Percentiles rank a stretch among this genome's conserved stretches.
phyloP scores from a whole-genome alignment of 2,888 invertebrate species.

The Brenthis hecate region DNA sequence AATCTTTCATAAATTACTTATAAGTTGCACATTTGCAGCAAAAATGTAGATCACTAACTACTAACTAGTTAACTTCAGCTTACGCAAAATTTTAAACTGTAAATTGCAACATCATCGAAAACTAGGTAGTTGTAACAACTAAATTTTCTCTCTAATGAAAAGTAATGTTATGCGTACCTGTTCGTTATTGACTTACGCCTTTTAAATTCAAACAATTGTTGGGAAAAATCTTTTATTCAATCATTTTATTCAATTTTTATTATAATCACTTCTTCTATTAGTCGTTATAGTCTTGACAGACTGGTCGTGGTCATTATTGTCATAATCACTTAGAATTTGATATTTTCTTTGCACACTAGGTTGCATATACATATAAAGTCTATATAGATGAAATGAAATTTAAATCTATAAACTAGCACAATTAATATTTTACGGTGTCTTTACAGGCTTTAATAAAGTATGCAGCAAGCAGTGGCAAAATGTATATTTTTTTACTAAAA shows the following conservation, averaged over 20 bases:
- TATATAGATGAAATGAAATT: too few relatives aligned
- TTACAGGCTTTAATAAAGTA: not conserved
- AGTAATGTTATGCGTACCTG: not conserved
- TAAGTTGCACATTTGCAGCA: not conserved
- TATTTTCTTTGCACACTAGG: too few relatives aligned
- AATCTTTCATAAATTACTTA: not conserved
- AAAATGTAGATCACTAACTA: slow-evolving; percentile 6
- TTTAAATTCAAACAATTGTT: not conserved
- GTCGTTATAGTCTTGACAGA: too few relatives aligned
- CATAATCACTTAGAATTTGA: too few relatives aligned
- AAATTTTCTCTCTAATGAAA: slow-evolving; percentile 9
- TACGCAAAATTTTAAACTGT: slow-evolving; percentile 12
- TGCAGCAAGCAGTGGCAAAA: slow-evolving; percentile 9
- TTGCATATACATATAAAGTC: too few relatives aligned
- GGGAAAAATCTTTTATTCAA: not conserved
- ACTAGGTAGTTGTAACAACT: slow-evolving; percentile 6
- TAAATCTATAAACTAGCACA: too few relatives aligned
- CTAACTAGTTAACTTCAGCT: slow-evolving; percentile 7
- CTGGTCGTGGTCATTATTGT: too few relatives aligned
- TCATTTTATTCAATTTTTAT: too few relatives aligned
- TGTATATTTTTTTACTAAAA: slow-evolving; percentile 9
- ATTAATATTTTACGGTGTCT: too few relatives aligned
- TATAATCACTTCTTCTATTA: too few relatives aligned
- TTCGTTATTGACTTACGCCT: not conserved
- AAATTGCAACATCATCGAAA: slow-evolving; percentile 11